Base-by-base conservation (phyloP, 2,888 invertebrate genomes). In the Clunio marinus region DNA sequence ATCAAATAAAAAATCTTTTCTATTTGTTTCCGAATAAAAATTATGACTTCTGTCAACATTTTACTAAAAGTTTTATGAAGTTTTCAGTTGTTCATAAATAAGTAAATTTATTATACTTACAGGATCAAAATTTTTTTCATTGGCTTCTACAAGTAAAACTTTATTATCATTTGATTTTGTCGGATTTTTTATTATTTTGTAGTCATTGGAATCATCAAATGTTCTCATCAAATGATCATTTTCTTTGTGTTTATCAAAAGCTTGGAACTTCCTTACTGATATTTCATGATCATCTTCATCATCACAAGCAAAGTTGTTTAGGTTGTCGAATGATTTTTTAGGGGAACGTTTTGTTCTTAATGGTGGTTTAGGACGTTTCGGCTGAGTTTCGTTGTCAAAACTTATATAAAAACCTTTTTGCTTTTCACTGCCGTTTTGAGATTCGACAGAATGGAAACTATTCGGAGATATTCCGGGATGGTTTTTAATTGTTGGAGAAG, bases 341-440 rank as follows among this genome's bases (percentile, higher is more conserved):
- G 91, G 91, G 4, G 91, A 91, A 69, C 86, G 83, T 76, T 91
- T 91, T 69, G 83, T 83, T 71, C 93, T 81, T 66, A 94, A 80
- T 15, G 92, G 91, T 1, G 94, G 95, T 77, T 95, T 95, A 15
- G 93, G 92, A 74, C 93, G 83, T 76, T 91, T 91, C 15, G 93
- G 93, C 73, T 88, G 87, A 22, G 25, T 17, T 69, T 91, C 91
- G 76, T 90, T 88, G 76, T 94, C 94, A 76, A 96, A 94, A 63
- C 93, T 91, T 75, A 96, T 93, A 78, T 96, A 96, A 80, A 96
- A 96, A 28, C 92, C 91, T 77, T 92, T 91, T 76, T 91, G 89
- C 70, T 80, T 82, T 10, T 77, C 77, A 37, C 80, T 77, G 28
- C 78, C 46, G 10, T 60, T 37, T 69, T 77, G 76, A 70, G 74